Percentiles rank a stretch among this genome's conserved stretches.
phyloP scores from a whole-genome alignment of 1,140 invertebrate species.

The Caenorhabditis latens region DNA sequence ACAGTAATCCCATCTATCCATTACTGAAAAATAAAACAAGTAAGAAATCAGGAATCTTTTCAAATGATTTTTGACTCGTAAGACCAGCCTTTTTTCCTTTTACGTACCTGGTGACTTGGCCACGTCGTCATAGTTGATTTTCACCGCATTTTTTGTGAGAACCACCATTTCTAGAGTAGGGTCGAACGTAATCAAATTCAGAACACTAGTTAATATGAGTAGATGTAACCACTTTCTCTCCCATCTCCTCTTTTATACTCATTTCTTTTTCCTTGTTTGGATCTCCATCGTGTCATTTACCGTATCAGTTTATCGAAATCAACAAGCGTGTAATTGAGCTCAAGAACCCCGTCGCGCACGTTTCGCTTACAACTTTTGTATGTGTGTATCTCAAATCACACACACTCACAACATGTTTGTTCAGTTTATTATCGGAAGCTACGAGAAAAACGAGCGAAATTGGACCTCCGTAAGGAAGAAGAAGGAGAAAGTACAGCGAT shows the following conservation, averaged over 20 bases:
- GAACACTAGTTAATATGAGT: too few species aligned
- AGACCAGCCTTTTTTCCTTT: too few species aligned
- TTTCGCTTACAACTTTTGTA: constrained; percentile 36
- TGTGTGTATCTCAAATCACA: background rate
- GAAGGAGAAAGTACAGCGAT: constrained; percentile 32
- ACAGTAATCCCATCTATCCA: too few species aligned
- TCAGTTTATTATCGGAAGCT: constrained; percentile 53
- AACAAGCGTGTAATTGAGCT: constrained; percentile 35
- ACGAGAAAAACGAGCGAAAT: background rate
- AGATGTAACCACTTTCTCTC: background rate
- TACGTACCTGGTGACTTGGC: constrained; percentile 17
- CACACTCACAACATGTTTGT: constrained; percentile 44
- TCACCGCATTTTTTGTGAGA: constrained; percentile 27
- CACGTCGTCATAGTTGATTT: constrained; percentile 24
- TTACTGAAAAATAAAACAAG: too few species aligned
- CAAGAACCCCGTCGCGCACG: constrained; percentile 38
- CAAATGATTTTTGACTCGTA: too few species aligned
- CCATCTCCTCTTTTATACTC: background rate
- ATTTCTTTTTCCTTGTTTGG: constrained; percentile 4
- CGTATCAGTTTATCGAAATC: background rate
- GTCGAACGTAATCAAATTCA: too few species aligned
- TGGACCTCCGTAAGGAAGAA: constrained; percentile 14
- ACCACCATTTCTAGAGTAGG: constrained; percentile 10
- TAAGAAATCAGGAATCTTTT: too few species aligned
- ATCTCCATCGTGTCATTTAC: background rate